Base-by-base conservation (phyloP, 2,888 invertebrate genomes). In the Athetis lepigone region DNA sequence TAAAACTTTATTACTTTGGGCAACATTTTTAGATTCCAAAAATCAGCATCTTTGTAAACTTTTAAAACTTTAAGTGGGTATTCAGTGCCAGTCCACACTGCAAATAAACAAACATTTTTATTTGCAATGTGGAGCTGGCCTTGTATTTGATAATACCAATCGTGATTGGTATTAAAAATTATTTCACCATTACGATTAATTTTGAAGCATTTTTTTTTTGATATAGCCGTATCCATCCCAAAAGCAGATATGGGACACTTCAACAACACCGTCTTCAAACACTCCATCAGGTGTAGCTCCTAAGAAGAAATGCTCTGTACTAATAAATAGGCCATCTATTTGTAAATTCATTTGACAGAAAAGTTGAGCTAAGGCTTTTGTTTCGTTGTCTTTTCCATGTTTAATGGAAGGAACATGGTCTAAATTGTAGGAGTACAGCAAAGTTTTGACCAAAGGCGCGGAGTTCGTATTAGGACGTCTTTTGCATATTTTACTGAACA, bases 141-240 rank as follows among this genome's bases (percentile, higher is more conserved):
- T 42, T 73, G 66, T 11, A 67, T 60, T 13, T 73, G 73, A n/a
- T 55, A 70, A 27, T 49, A 63, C 58, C 64, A 73, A 16, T 70
- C 56, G 9, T 60, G 63, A 9, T 61, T 63, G 8, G 11, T 19
- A 23, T 73, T 63, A 5, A 70, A 43, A 7, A 33, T 50, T 0
- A 51, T 1, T 8, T 51, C 42, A 5, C 33, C 42, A 9, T 21
- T 19, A 8, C 4, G 13, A 19, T 63, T 36, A 0, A 9, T 11
- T 61, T 61, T 70, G n/a, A 42, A 66, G 37, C 46, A 58, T 39
- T 39, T 57, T 16, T n/a, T n/a, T n/a, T n/a, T n/a, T n/a, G n/a
- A n/a, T 47, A 27, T 47, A 8, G 45, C 67, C 8, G 40, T 57
- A 29, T 52, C 23, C 21, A 58, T 47, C 5, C 40, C 54, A 25